These are phyloP conservation scores for Dysdera silvatica DNA, from an alignment of 1,140 invertebrate species.

Conservation along the genomic window DNA sequence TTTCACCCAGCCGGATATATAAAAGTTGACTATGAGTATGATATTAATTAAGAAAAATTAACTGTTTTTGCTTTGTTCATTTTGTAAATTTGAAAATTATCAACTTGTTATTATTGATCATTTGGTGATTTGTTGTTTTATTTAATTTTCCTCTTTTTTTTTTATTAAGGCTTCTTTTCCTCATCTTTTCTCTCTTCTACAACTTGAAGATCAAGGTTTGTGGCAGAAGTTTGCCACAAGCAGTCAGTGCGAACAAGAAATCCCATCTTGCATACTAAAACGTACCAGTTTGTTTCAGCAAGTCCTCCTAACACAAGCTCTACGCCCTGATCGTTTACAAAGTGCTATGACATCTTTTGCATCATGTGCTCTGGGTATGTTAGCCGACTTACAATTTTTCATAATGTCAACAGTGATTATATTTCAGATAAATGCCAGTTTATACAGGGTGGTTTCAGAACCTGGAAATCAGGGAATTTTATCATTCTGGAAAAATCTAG, in stretches of 20 bases:
- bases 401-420: too few relatives aligned
- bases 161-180: conserved; percentile 18
- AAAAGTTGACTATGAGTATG: too few relatives aligned
- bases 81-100: too few relatives aligned
- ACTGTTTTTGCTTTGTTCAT: too few relatives aligned
- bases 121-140: not conserved
- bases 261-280: conserved; percentile 50
- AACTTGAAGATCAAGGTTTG: conserved; percentile 53
- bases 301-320: conserved; percentile 68
- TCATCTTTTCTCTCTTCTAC: conserved; percentile 53
- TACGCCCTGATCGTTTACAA: conserved; percentile 71
- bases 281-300: conserved; percentile 68
- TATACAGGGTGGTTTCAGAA: too few relatives aligned
- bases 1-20: too few relatives aligned
- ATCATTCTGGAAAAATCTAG: too few relatives aligned
- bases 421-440: too few relatives aligned
- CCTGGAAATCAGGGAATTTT: too few relatives aligned
- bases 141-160: not conserved
- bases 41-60: too few relatives aligned
- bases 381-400: not conserved
- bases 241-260: conserved; percentile 52
- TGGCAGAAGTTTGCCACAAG: conserved; percentile 61
- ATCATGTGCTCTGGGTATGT: conserved; percentile 56
- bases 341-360: conserved; percentile 62
- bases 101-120: not conserved